phyloP scores from a whole-genome alignment of 2,888 invertebrate species.

The Cosmopolites sordidus region DNA sequence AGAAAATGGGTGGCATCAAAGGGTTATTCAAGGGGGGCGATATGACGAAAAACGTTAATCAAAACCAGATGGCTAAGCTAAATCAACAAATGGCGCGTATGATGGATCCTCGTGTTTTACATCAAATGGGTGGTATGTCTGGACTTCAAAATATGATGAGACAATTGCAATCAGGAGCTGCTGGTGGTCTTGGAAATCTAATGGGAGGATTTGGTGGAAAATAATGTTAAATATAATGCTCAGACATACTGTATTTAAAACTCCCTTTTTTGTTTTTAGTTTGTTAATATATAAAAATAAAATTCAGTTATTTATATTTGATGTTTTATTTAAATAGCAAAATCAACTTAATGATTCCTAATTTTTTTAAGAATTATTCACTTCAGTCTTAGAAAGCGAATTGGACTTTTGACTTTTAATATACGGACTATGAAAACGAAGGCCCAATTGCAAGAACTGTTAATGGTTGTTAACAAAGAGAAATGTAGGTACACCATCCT shows the following conservation, averaged over 20 bases:
- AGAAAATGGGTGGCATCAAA: slow-evolving; percentile 99
- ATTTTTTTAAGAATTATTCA: too few species aligned
- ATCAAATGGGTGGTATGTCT: slow-evolving; percentile 95
- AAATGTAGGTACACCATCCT: too few species aligned
- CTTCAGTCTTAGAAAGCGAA: too few species aligned
- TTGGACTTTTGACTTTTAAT: too few species aligned
- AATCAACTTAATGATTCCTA: background rate
- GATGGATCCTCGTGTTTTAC: slow-evolving; percentile 98
- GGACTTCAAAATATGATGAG: slow-evolving; percentile 98
- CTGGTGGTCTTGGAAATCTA: slow-evolving; percentile 55
- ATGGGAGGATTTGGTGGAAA: slow-evolving; percentile 56
- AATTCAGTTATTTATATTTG: background rate
- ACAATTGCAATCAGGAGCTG: slow-evolving; percentile 71
- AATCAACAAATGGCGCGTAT: slow-evolving; percentile 99
- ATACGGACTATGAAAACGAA: too few species aligned
- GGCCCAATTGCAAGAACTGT: too few species aligned
- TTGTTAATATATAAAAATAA: background rate
- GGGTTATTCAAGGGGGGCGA: slow-evolving; percentile 98
- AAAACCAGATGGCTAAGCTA: slow-evolving; percentile 96
- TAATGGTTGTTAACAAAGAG: too few species aligned
- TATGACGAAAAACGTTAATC: slow-evolving; percentile 98
- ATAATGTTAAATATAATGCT: slow-evolving; percentile 1
- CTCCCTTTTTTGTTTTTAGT: too few species aligned
- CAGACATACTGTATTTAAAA: too few species aligned
- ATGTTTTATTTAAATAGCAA: background rate